phyloP scores from a whole-genome alignment of 2,797 vertebrate species.

The Natrix natrix region DNA sequence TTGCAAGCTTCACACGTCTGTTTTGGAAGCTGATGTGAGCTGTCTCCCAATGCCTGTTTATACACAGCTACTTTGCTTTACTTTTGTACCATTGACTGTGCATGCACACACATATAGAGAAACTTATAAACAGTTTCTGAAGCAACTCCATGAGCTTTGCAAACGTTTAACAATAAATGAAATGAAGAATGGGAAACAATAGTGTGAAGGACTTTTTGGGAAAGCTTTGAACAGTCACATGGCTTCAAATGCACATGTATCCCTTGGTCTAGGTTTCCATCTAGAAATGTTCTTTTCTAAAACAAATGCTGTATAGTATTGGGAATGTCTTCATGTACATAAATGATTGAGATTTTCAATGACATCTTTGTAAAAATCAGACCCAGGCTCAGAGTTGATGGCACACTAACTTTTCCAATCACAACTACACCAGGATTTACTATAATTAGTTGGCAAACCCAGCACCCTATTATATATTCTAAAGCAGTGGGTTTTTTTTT shows the following conservation, averaged over 20 bases:
- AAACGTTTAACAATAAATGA: background rate
- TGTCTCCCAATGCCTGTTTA: background rate
- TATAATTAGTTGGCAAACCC: background rate
- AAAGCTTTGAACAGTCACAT: background rate
- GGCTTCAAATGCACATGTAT: background rate
- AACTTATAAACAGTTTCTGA: background rate
- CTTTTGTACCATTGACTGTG: background rate
- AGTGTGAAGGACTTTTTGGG: background rate
- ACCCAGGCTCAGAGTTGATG: background rate
- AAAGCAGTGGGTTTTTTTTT: background rate
- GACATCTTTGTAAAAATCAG: background rate
- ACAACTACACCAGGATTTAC: background rate
- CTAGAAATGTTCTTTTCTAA: background rate
- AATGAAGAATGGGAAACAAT: background rate
- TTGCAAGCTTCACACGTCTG: background rate
- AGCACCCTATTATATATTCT: background rate
- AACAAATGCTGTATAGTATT: background rate
- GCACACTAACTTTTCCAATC: background rate
- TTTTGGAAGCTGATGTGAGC: background rate
- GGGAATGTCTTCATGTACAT: background rate
- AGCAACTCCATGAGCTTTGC: background rate
- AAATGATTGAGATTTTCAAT: background rate
- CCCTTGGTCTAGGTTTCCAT: background rate
- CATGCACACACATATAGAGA: background rate
- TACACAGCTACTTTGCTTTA: background rate